Evolutionary conservation across 2,113 vertebrate genomes (phyloP).

Genomic region (Zapus hudsonius): DNA sequence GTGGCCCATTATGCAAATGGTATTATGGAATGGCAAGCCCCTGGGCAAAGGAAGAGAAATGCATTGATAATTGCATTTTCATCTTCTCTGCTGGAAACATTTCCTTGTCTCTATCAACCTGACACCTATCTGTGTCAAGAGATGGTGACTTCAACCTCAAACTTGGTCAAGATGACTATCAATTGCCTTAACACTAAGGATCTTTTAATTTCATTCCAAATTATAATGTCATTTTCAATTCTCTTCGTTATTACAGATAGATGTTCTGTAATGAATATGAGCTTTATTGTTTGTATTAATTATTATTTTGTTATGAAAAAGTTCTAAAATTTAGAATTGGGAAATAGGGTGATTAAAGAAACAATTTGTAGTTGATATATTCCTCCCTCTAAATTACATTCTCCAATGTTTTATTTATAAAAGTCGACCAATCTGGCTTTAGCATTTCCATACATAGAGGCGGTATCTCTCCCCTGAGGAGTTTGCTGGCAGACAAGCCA

Average conservation of each 20-base stretch:
- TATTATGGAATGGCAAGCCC: slow-evolving; percentile 61
- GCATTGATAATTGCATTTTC: slow-evolving; percentile 66
- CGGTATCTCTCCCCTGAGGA: slow-evolving; percentile 62
- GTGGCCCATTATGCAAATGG: slow-evolving; percentile 69
- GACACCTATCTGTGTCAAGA: slow-evolving; percentile 40
- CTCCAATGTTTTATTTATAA: slow-evolving; percentile 79
- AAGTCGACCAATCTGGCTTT: slow-evolving; percentile 73
- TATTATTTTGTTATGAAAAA: slow-evolving; percentile 74
- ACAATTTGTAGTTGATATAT: slow-evolving; percentile 80
- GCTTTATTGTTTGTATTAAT: slow-evolving; percentile 72
- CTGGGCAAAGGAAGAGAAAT: slow-evolving; percentile 67
- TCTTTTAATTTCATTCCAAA: slow-evolving; percentile 14
- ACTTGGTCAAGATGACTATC: slow-evolving; percentile 4
- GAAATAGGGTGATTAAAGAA: slow-evolving; percentile 81
- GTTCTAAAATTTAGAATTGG: slow-evolving; percentile 77
- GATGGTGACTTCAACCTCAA: slow-evolving; percentile 41
- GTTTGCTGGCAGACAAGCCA: slow-evolving; percentile 30
- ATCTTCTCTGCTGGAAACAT: slow-evolving; percentile 52
- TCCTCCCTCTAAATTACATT: slow-evolving; percentile 81
- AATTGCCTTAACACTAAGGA: slow-evolving; percentile 9
- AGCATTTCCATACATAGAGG: slow-evolving; percentile 70
- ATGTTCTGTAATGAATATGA: slow-evolving; percentile 62
- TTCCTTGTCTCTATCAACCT: slow-evolving; percentile 60
- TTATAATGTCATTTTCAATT: slow-evolving; percentile 35
- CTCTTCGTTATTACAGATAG: slow-evolving; percentile 71